Evolutionary conservation across 2,797 vertebrate species (phyloP).

Genomic region (Pseudochaenichthys georgianus): DNA sequence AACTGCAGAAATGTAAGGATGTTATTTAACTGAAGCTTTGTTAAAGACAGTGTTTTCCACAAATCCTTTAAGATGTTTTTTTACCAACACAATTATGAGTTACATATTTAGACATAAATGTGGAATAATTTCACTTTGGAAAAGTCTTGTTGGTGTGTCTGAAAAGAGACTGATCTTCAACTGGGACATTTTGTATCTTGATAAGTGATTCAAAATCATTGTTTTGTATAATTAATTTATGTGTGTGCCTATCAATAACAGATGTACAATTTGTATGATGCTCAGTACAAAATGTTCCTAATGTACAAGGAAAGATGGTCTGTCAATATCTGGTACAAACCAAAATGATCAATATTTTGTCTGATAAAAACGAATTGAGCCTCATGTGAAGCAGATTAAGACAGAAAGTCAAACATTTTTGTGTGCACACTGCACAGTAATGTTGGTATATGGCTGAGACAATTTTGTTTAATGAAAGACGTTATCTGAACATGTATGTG

Average conservation of each 20-base stretch:
- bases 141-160: background rate
- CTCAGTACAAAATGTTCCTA: background rate
- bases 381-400: too few species aligned
- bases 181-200: too few species aligned
- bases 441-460: too few species aligned
- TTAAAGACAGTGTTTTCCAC: background rate
- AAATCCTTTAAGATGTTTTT: background rate
- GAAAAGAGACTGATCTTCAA: background rate
- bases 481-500: background rate
- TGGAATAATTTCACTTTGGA: background rate
- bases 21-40: background rate
- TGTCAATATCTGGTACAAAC: background rate
- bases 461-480: too few species aligned
- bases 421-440: background rate
- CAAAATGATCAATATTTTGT: background rate
- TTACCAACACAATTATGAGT: background rate
- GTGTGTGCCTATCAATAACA: background rate
- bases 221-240: too few species aligned
- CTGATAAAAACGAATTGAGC: too few species aligned
- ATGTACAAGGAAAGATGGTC: background rate
- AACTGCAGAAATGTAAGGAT: conserved; percentile 12
- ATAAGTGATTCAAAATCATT: too few species aligned
- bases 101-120: background rate
- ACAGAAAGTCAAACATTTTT: too few species aligned
- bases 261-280: background rate